Base-by-base conservation (phyloP, 2,797 vertebrate genomes). In the Schizopygopsis malacanthus region DNA sequence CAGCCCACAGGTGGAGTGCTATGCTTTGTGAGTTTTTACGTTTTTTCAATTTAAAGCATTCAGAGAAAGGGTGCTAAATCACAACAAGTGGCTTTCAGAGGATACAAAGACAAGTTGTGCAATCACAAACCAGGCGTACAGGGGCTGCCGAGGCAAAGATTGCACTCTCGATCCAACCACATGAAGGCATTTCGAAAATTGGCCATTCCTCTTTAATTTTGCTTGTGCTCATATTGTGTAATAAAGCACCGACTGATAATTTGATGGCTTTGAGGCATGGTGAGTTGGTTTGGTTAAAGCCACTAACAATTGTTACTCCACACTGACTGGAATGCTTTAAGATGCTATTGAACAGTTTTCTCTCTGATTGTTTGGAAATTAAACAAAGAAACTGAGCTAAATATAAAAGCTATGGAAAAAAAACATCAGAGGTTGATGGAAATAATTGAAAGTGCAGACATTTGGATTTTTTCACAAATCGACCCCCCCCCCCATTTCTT, bases 1-100 rank as follows among this genome's bases (percentile, higher is more conserved):
- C 3, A 80, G 78, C 90, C 90, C 90, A 75, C 86, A 88, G 85
- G 79, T 86, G 67, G 61, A 76, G 65, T 59, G 63, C 84, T 86
- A 39, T 43, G 22, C 72, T 71, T 82, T 72, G 43, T 65, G 56
- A 12, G 28, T 67, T 63, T 71, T 59, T 63, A 11, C 41, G 6
- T 61, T n/a, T 20, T 9, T 33, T 59, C 43, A 45, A 45, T 50
- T 82, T 10, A 70, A 59, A n/a, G 54, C 79, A 84, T 88, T 82
- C 72, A 47, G 33, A 83, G 83, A 39, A 75, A 63, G 76, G 69
- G 56, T 65, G 71, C 20, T 83, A 63, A 88, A 83, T 88, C 86
- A 89, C 88, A 88, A 82, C 59, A 73, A 86, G 65, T 82, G 71
- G 65, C 52, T 81, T 69, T 63, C 41, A 65, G 47, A 84, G 77